Conservation (phyloP, 1,140 invertebrate species). For the Grapholita molesta region DNA sequence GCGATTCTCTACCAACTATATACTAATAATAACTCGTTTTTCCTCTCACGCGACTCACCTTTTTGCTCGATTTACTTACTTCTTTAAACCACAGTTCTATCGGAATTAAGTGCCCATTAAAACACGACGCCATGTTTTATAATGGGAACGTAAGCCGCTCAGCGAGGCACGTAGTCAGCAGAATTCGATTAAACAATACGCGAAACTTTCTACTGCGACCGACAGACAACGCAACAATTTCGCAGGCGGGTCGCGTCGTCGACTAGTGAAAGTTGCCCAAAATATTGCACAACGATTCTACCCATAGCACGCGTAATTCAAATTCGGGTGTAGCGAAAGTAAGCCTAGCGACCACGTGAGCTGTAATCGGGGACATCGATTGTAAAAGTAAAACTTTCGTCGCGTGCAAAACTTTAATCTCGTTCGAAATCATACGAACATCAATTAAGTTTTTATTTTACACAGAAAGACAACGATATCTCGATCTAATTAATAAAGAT, state of each 20-base stretch:
- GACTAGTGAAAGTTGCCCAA: constrained; percentile 73
- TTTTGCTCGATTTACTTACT: constrained; percentile 42
- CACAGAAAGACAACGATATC: neutral
- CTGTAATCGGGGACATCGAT: constrained; percentile 2
- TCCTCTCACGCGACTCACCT: constrained; percentile 71
- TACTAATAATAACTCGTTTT: constrained; percentile 76
- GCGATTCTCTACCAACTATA: constrained; percentile 57
- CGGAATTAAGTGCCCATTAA: constrained; percentile 22
- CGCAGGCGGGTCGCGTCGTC: constrained; percentile 67
- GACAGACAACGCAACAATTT: constrained; percentile 64
- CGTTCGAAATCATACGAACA: neutral
- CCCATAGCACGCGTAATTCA: constrained; percentile 61
- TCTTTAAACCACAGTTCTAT: constrained; percentile 13
- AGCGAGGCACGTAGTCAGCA: constrained; percentile 15
- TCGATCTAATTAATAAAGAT: neutral
- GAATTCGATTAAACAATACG: constrained; percentile 51
- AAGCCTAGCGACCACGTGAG: constrained; percentile 24
- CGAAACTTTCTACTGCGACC: constrained; percentile 67
- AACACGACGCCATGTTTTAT: constrained; percentile 24
- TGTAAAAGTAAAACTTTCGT: constrained; percentile 14
- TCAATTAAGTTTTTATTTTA: neutral
- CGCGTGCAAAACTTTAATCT: constrained; percentile 12
- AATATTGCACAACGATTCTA: constrained; percentile 68
- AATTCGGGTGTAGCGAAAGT: constrained; percentile 73
- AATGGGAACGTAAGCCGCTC: constrained; percentile 18